Evolutionary conservation across 2,888 invertebrate genomes (phyloP), one percentile per base, ranked within the genome.

Genomic region (Acanthoscelides obtectus): DNA sequence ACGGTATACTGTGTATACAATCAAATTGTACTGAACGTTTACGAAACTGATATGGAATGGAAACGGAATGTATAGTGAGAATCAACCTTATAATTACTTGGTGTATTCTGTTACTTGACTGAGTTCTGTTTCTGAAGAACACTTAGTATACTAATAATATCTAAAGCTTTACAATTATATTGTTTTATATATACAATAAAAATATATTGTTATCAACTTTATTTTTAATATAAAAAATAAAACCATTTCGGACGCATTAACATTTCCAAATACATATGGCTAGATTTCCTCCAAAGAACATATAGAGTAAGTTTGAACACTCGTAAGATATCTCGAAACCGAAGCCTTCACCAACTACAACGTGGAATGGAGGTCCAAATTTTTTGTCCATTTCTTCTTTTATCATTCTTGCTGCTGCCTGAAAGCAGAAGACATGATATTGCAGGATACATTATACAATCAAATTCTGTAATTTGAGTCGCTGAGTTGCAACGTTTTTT

Each of bases 381-480:
- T 96, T 96, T 86, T 96, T 97, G 86, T 98, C 98, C 93, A 98
- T 92, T 67, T 91, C 90, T 80, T 98, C 97, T 86, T 98, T 98
- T 71, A 98, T 95, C 90, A 94, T 92, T 79, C 90, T 92, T n/a
- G 98, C 96, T 0, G 97, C 97, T 77, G 90, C 88, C 91, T 97
- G 73, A 75, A 75, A 74, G 64, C 69, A 22, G 3, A 12, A n/a
- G n/a, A n/a, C n/a, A n/a, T n/a, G n/a, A n/a, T n/a, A n/a, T n/a
- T n/a, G n/a, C n/a, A n/a, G n/a, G n/a, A n/a, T n/a, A n/a, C n/a
- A n/a, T n/a, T n/a, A n/a, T n/a, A n/a, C n/a, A n/a, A n/a, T n/a
- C n/a, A n/a, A n/a, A n/a, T n/a, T n/a, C n/a, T n/a, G n/a, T n/a
- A n/a, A n/a, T n/a, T n/a, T n/a, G n/a, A n/a, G n/a, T n/a, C n/a